Evolutionary conservation across 2,888 invertebrate species (phyloP).

Genomic region (Apamea epomidion): DNA sequence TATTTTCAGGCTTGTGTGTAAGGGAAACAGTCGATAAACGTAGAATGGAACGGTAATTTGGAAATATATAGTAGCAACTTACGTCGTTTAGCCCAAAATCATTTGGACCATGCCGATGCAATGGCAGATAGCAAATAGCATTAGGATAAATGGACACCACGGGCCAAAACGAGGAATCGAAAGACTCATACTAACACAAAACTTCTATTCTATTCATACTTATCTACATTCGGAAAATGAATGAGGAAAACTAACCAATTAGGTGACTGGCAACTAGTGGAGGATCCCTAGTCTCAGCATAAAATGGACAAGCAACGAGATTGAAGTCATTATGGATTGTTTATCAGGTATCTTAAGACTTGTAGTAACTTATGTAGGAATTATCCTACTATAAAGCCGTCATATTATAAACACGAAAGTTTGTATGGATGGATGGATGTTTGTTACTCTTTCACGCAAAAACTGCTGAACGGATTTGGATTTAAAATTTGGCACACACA

Average conservation of each 20-base stretch:
- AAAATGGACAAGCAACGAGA: not conserved
- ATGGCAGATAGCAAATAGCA: not conserved
- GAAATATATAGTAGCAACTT: not conserved
- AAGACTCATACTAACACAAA: not conserved
- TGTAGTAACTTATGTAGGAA: not conserved
- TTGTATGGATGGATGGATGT: no score
- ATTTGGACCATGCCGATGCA: not conserved
- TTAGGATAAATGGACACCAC: conserved; percentile 1
- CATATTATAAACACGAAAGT: no score
- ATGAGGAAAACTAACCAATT: not conserved
- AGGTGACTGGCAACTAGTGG: not conserved
- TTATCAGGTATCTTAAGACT: not conserved
- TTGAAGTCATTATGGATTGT: not conserved
- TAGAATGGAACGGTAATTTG: not conserved
- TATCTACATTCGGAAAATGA: not conserved
- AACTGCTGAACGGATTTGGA: no score
- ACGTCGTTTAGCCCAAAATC: not conserved
- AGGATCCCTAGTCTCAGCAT: not conserved
- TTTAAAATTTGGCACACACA: no score
- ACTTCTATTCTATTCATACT: no score
- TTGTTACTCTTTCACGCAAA: no score
- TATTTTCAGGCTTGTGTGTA: conserved; percentile 14
- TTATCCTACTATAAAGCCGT: not conserved
- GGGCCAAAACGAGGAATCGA: not conserved
- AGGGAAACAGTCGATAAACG: not conserved